Base-by-base conservation (phyloP, 2,113 vertebrate species). In the Isichthys henryi region DNA sequence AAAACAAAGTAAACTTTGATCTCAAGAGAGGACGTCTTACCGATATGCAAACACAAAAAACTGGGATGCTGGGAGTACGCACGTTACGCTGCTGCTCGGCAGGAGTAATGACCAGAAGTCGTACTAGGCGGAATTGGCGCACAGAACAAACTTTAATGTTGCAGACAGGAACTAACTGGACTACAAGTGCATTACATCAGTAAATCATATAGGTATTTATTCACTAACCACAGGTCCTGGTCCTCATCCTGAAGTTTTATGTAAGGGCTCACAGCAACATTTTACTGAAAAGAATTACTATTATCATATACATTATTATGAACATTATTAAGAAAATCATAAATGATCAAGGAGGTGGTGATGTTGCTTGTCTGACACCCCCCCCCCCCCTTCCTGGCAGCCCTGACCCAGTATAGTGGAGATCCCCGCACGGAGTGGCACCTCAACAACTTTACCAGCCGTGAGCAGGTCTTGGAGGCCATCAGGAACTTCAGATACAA, bases 351-450 rank as follows among this genome's bases (percentile, higher is more conserved):
- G 15, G 27, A 23, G 6, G 74, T 21, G 46, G 11, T 49, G 19
- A 52, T 84, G 23, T 19, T 84, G 39, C 80, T 8, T 50, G 27
- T 43, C 17, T 86, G 58, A 3, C 49, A 31, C 5, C 5, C 27
- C 2, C 23, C 43, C 74, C 45, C 43, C n/a, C 2, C 23, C 43
- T 49, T 27, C 31, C n/a, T 90, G 58, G 31, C 90, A 99, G 98
- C 97, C 23, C 93, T 99, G 89, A 97, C 97, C 53, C 98, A 99
- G 94, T 99, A 99, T 94, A 99, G 98, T 49, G 96, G 98, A 0
- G 97, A 97, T 39, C 97, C 98, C 2, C 96, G 94, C 90, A 99
- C 98, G 0, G 98, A 99, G 92, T 99, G 98, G 98, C 95, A 98
- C 17, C 95, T 99, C 88, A 97, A 96, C 13, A 48, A 96, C 90